These are phyloP conservation scores for Hypomecis punctinalis DNA, from an alignment of 2,888 invertebrate genomes.

Conservation along the genomic window DNA sequence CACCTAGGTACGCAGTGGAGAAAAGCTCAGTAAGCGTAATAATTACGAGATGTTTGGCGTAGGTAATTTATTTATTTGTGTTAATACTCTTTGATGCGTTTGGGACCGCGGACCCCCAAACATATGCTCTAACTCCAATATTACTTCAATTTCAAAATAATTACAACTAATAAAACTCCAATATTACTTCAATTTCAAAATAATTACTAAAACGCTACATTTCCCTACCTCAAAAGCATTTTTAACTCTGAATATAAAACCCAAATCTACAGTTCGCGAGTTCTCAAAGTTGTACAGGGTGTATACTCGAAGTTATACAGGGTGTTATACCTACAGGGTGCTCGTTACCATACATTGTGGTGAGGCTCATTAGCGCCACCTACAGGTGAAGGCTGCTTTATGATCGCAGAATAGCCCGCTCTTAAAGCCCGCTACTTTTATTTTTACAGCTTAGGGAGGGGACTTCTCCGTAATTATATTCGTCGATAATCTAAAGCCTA, in stretches of 20 bases:
- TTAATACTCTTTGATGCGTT: no score
- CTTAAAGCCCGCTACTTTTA: constrained; percentile 68
- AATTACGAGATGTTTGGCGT: no score
- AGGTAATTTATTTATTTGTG: no score
- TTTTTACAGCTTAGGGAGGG: constrained; percentile 61
- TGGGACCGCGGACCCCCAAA: no score
- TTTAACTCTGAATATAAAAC: constrained; percentile 16
- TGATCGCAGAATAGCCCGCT: constrained; percentile 68
- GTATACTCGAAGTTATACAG: constrained; percentile 18
- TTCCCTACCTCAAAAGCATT: not conserved
- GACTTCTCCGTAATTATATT: constrained; percentile 5
- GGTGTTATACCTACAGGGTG: constrained; percentile 15
- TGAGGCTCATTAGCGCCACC: constrained; percentile 60
- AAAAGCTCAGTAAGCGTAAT: no score
- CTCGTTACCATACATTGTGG: constrained; percentile 62
- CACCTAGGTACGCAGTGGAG: no score
- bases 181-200: no score
- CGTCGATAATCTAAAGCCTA: constrained; percentile 30
- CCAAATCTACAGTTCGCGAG: constrained; percentile 15
- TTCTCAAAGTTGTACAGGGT: constrained; percentile 28
- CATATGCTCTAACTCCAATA: no score
- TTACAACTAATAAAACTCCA: no score
- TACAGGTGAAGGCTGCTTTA: constrained; percentile 63
- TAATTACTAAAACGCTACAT: not conserved
- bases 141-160: no score